Conservation (phyloP, 1,140 invertebrate genomes). For the Cephus cinctus region DNA sequence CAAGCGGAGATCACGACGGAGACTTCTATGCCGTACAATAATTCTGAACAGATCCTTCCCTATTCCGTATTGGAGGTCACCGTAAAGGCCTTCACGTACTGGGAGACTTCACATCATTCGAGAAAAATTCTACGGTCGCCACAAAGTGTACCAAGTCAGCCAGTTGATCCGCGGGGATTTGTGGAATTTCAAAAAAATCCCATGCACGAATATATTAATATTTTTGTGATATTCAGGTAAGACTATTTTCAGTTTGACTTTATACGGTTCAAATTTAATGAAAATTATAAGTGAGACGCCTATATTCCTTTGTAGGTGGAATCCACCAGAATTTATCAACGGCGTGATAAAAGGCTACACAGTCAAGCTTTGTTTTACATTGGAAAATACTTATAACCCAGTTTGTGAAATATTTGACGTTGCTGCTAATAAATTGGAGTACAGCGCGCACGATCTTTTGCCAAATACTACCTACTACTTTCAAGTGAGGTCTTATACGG, state of each 20-base stretch:
- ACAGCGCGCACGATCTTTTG: constrained; percentile 59
- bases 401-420: constrained; percentile 37
- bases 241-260: constrained; percentile 2
- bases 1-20: constrained; percentile 45
- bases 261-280: constrained; percentile 4
- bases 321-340: constrained; percentile 68
- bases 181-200: constrained; percentile 55
- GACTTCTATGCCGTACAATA: constrained; percentile 49
- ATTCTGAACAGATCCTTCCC: constrained; percentile 59
- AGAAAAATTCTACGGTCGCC: constrained; percentile 64
- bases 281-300: constrained; percentile 7
- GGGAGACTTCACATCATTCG: constrained; percentile 70
- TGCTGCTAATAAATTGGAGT: constrained; percentile 50
- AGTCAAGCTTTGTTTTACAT: constrained; percentile 66
- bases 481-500: constrained; percentile 77
- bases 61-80: constrained; percentile 69
- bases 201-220: constrained; percentile 48
- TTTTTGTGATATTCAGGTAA: constrained; percentile 59
- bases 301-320: constrained; percentile 65
- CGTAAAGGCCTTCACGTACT: constrained; percentile 79
- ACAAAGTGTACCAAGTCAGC: constrained; percentile 70
- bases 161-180: constrained; percentile 68
- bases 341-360: constrained; percentile 74
- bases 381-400: constrained; percentile 32
- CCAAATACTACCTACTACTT: constrained; percentile 72